Evolutionary conservation across 2,797 vertebrate species (phyloP), one percentile per base, ranked within the genome.

Genomic region (Ctenosaura bakeri): DNA sequence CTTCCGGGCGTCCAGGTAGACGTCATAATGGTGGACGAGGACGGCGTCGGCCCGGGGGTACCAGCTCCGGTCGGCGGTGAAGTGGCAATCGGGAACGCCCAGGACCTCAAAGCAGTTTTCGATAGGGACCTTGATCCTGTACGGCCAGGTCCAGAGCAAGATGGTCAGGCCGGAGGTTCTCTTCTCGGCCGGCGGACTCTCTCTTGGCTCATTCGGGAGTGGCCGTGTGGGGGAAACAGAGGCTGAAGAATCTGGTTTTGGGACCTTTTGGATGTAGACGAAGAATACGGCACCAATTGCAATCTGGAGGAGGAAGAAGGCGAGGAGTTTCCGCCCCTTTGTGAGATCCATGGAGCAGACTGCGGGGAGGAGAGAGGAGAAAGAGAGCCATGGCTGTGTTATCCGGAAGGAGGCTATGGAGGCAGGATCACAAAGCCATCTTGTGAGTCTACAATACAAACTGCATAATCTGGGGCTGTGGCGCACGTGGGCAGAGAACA

Each of bases 141-240:
- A 96, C 1, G 97, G 96, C 96, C 95, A 94, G 0, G 83, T 93
- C 96, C 97, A 97, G 2, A 97, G 91, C 80, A 97, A 92, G 64
- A 97, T 80, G 59, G 87, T 95, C 83, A 92, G 24, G 8, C 35
- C 35, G 5, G 0, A 62, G 0, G 12, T 6, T 0, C 0, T 3
- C 35, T 4, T 0, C 0, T 0, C 4, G 0, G 0, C 0, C 16
- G 12, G 35, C 0, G 1, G 0, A 77, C 54, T 1, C 13, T 24
- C 1, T 6, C 10, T 0, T 0, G 22, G 35, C n/a, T 35, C 18
- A 59, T 6, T 0, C 0, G 0, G 0, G 35, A 0, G 13, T 0
- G 0, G 7, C 42, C 24, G n/a, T 3, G 14, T 4, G 26, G 38
- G 0, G 0, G 42, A 10, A 18, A 0, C 0, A 0, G 3, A 6